phyloP scores from a whole-genome alignment of 1,140 invertebrate species.

The Stegodyphus dumicola region DNA sequence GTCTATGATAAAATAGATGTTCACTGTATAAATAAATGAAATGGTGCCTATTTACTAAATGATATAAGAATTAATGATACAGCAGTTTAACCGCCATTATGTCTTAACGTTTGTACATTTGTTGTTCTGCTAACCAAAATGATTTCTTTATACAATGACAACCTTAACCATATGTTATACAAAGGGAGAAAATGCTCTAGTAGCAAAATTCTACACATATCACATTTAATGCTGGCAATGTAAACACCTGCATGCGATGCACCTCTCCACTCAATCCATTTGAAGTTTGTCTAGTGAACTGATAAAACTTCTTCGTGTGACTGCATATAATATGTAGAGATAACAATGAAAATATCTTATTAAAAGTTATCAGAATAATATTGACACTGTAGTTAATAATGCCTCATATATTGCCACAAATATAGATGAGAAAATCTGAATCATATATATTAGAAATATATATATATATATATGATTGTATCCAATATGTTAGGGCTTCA shows the following conservation, averaged over 20 bases:
- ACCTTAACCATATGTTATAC: slow-evolving; percentile 18
- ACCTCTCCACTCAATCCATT: neutral
- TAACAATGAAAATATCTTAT: too few species aligned
- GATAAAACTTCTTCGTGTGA: too few species aligned
- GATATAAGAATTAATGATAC: neutral
- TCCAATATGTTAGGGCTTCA: too few species aligned
- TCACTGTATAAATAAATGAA: slow-evolving; percentile 15
- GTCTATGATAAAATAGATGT: slow-evolving; percentile 19
- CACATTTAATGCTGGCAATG: slow-evolving; percentile 21
- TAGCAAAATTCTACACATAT: slow-evolving; percentile 23
- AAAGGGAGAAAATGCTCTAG: slow-evolving; percentile 3
- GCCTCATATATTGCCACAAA: too few species aligned
- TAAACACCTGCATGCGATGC: neutral
- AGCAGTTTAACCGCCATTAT: neutral
- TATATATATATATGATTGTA: too few species aligned
- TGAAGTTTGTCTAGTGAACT: too few species aligned
- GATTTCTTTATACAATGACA: slow-evolving; percentile 36
- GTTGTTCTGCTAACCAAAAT: slow-evolving; percentile 33
- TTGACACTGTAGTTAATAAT: too few species aligned
- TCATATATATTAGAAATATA: too few species aligned
- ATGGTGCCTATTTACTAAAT: neutral
- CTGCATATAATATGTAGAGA: too few species aligned
- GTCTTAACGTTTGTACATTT: slow-evolving; percentile 28
- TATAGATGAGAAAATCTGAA: too few species aligned
- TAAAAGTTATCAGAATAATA: too few species aligned